A percentile compares a stretch with the other conserved stretches of the same genome.
Evolutionary conservation across 1,140 invertebrate genomes (phyloP).

Genomic region (Rhopalosiphum maidis): DNA sequence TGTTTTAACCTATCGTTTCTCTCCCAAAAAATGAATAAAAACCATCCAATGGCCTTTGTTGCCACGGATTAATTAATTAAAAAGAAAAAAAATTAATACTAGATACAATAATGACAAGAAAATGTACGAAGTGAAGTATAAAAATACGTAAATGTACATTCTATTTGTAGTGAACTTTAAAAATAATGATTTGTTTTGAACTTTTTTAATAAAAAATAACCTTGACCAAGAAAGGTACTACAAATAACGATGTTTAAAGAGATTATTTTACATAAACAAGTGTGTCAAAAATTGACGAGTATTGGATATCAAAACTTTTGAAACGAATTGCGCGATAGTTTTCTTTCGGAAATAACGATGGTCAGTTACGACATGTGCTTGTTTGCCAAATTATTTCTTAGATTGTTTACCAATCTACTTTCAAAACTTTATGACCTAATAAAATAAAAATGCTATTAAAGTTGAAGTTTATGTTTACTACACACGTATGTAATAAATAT

Average conservation of each 20-base stretch:
- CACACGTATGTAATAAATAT: neutral
- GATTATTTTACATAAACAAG: neutral
- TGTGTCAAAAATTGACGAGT: slow-evolving; percentile 4
- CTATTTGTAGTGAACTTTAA: neutral
- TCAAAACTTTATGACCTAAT: neutral
- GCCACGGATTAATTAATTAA: too few species aligned
- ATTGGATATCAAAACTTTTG: neutral
- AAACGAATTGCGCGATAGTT: neutral
- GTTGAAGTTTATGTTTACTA: slow-evolving; percentile 5
- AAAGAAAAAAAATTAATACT: too few species aligned
- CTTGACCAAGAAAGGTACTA: neutral
- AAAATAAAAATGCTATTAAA: slow-evolving; percentile 6
- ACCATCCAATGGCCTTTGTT: too few species aligned
- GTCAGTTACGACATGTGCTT: neutral
- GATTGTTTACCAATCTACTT: slow-evolving; percentile 17
- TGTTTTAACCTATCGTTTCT: too few species aligned
- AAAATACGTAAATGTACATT: neutral
- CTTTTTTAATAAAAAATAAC: neutral
- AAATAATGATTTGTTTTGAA: neutral
- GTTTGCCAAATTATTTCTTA: neutral
- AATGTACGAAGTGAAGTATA: neutral
- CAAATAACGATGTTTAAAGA: neutral
- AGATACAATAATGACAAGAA: neutral
- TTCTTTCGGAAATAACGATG: neutral
- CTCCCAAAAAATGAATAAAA: too few species aligned